Conservation (phyloP, 2,888 invertebrate species). For the Rhagophthalmus giganteus region DNA sequence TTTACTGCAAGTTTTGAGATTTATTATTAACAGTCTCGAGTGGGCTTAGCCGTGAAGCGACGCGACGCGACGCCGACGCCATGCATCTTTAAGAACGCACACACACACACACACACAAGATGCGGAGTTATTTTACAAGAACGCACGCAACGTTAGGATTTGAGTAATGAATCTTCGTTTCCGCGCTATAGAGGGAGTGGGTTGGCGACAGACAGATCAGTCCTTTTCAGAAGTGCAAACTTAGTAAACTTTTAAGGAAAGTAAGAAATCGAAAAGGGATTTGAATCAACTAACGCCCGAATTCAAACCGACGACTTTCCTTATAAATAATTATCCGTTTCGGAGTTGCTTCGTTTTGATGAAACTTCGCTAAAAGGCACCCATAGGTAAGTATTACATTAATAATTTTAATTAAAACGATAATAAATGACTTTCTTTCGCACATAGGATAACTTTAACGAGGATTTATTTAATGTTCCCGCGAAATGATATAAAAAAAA, state of each 20-base stretch:
- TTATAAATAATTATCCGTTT: conserved; percentile 13
- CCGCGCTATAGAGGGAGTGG: conserved; percentile 18
- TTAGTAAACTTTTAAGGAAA: conserved; percentile 17
- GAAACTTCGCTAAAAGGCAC: neutral
- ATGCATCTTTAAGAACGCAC: conserved; percentile 11
- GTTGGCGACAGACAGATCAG: conserved; percentile 32
- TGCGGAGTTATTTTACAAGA: conserved; percentile 13
- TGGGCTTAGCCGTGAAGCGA: conserved; percentile 10
- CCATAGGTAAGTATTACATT: too few relatives aligned
- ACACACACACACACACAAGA: conserved; percentile 9
- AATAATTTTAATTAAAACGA: too few relatives aligned
- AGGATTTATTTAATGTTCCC: too few relatives aligned
- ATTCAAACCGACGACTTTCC: conserved; percentile 4
- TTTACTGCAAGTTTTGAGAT: conserved; percentile 9
- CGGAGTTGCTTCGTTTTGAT: neutral
- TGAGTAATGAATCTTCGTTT: conserved; percentile 22
- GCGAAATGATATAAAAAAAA: too few relatives aligned
- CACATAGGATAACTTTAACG: too few relatives aligned
- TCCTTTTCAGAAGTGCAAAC: conserved; percentile 17
- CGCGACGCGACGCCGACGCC: too few relatives aligned
- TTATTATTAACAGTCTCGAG: conserved; percentile 17
- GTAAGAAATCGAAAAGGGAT: conserved; percentile 4
- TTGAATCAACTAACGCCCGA: conserved; percentile 9
- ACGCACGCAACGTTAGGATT: conserved; percentile 16
- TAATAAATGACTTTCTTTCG: too few relatives aligned